A percentile compares a stretch with the other conserved stretches of the same genome.
phyloP scores from a whole-genome alignment of 2,113 vertebrate species.

The Grammomys surdaster region DNA sequence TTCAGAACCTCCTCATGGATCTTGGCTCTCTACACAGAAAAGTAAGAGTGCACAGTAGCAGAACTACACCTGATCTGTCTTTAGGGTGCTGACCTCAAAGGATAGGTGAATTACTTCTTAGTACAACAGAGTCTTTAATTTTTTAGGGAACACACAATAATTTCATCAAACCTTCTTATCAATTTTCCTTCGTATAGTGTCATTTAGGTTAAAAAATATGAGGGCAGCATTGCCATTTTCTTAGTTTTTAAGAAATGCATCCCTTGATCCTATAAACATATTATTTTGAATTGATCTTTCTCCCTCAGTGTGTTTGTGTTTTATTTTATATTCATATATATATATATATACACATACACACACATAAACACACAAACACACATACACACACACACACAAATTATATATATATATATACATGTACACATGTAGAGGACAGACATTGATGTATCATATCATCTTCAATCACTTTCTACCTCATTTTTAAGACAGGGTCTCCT shows the following conservation, averaged over 20 bases:
- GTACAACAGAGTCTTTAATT: neutral
- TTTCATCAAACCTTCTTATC: neutral
- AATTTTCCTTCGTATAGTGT: neutral
- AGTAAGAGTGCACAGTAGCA: neutral
- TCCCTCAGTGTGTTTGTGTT: no score
- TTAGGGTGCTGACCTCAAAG: neutral
- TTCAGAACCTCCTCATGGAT: neutral
- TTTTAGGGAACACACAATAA: neutral
- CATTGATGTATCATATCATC: no score
- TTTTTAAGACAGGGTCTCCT: neutral
- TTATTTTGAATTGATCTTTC: neutral
- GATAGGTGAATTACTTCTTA: neutral
- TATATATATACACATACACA: no score
- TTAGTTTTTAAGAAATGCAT: neutral
- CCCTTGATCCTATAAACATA: neutral
- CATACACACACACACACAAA: no score
- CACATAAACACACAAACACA: no score
- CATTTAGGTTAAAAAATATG: neutral
- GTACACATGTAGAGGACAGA: no score
- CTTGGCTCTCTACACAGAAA: neutral
- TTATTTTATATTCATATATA: no score
- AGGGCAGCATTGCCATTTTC: neutral
- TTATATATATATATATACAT: no score
- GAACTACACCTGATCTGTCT: neutral
- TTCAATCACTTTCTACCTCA: neutral